These are phyloP conservation scores for Margarornis squamiger DNA, from an alignment of 2,797 vertebrate genomes.

Conservation along the genomic window DNA sequence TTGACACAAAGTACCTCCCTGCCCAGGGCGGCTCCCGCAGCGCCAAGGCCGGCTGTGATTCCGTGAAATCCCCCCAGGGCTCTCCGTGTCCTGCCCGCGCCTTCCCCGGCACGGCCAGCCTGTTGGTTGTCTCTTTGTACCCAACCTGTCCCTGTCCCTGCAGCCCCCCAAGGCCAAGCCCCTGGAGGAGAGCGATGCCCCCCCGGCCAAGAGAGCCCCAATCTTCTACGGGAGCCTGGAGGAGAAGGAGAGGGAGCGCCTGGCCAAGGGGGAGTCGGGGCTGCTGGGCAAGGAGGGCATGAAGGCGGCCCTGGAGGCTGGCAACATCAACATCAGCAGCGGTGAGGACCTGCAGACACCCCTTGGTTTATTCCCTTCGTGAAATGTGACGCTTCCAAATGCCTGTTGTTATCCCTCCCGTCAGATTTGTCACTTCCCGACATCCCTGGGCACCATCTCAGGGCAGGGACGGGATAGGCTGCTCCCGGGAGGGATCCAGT, in stretches of 20 bases:
- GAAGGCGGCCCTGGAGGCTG: constrained; percentile 89
- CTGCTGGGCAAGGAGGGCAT: constrained; percentile 80
- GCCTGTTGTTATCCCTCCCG: background rate
- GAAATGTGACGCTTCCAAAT: fast-evolving
- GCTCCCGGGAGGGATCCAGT: no score
- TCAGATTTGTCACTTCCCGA: background rate
- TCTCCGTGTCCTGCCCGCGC: no score
- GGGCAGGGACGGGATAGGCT: background rate
- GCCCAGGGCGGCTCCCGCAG: background rate
- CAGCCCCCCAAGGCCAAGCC: constrained; percentile 76
- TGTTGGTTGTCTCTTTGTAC: background rate
- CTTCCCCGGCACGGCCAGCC: background rate
- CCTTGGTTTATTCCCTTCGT: fast-evolving
- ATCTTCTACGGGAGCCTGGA: constrained; percentile 96
- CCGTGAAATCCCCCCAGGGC: fast-evolving
- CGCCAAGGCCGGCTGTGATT: background rate
- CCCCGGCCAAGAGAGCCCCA: constrained; percentile 82
- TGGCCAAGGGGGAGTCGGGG: constrained; percentile 77
- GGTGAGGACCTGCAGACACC: constrained; percentile 73
- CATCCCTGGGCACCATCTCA: background rate
- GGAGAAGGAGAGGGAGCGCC: constrained; percentile 90
- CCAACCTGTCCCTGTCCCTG: background rate
- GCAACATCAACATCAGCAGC: constrained; percentile 94
- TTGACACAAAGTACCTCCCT: background rate
- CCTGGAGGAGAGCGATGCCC: constrained; percentile 83